Evolutionary conservation across 2,113 vertebrate species (phyloP).

Genomic region (Solenodon paradoxus): DNA sequence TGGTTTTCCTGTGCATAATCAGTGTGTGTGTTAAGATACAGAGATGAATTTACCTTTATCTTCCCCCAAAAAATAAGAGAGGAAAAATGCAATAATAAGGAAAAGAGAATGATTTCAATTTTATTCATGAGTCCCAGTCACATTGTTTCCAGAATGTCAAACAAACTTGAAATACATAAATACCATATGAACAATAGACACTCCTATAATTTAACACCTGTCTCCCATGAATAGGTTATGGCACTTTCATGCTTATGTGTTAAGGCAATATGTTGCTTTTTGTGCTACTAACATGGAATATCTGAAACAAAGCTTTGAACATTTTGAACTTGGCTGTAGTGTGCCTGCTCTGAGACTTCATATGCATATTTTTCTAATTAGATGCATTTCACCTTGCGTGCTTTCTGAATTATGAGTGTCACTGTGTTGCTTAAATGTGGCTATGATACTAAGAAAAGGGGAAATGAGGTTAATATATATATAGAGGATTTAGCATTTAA

Average conservation of each 20-base stretch:
- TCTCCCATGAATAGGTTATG: not conserved
- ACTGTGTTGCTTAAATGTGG: slow-evolving; percentile 1
- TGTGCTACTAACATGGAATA: not conserved
- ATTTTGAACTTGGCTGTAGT: slow-evolving; percentile 20
- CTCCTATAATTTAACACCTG: slow-evolving; percentile 58
- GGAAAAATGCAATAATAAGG: not conserved
- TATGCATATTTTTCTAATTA: not conserved
- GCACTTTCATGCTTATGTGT: slow-evolving; percentile 30
- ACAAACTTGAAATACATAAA: slow-evolving; percentile 53
- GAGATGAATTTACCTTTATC: not conserved
- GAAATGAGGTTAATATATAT: not conserved
- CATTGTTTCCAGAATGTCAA: slow-evolving; percentile 49
- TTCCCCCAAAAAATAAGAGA: not conserved
- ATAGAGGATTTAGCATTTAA: not conserved
- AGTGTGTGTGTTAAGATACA: not conserved
- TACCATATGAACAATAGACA: slow-evolving; percentile 46
- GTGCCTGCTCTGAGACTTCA: not conserved
- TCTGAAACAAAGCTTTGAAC: not conserved
- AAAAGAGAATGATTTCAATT: not conserved
- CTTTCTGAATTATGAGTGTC: slow-evolving; percentile 25
- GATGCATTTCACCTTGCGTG: not conserved
- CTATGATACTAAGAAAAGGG: not conserved
- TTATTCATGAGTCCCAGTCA: slow-evolving; percentile 24
- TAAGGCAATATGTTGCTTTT: not conserved
- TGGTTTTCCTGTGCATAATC: not conserved